Base-by-base conservation (phyloP, 2,113 vertebrate species). In the Acanthochromis polyacanthus region DNA sequence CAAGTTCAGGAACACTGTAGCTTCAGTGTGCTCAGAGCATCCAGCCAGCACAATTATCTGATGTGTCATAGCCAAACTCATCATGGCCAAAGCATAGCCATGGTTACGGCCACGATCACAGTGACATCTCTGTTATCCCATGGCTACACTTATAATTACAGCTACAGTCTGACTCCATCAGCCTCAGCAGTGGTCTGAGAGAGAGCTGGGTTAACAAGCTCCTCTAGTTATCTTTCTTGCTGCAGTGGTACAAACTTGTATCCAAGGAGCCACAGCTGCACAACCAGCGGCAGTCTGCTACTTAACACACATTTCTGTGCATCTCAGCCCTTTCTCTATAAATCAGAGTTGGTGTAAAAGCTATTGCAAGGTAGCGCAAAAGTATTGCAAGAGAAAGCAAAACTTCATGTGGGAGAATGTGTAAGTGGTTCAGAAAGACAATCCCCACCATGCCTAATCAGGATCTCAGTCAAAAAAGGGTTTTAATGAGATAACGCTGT, bases 41-140 rank as follows among this genome's bases (percentile, higher is more conserved):
- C 20, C 17, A 59, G 62, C 40, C 45, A 48, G n/a, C n/a, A 46
- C 25, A 32, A 8, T 28, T 45, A 50, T 53, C 22, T 25, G 19
- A 15, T n/a, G 16, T 64, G 25, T 75, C 60, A 57, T 12, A 50
- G 14, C 61, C 45, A 36, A 57, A 36, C 57, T 65, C 11, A 12
- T 5, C 11, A 0, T 56, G 36, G 43, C 66, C 38, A 43, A 56
- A 57, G 48, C 48, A 9, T n/a, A n/a, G 7, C 1, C 30, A 66
- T 52, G 64, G 48, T 48, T 51, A 55, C 36, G 17, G 28, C 8
- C 28, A 28, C 52, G 58, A 25, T 56, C 16, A 25, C 62, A 43
- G 45, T 59, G 45, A 67, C 62, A 25, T 20, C 17, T 46, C 52
- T 65, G 52, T 50, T n/a, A 40, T 65, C 51, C 7, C 11, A 2